Percentiles rank a stretch among this genome's conserved stretches.
These are phyloP conservation scores for Puffinus mauretanicus DNA, from an alignment of 2,113 vertebrate species.

Conservation along the genomic window DNA sequence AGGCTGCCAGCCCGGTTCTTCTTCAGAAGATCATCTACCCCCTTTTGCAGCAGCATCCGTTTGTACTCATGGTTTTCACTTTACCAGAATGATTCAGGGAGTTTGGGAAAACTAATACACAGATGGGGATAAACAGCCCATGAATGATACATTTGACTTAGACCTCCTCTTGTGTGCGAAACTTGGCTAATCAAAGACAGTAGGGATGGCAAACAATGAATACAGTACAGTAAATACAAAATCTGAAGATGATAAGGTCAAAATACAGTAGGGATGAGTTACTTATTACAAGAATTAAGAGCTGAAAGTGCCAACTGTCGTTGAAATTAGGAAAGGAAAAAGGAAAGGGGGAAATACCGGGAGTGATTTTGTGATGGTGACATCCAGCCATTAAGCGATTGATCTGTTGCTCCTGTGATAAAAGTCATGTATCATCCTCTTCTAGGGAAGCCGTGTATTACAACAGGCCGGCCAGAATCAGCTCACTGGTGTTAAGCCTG, in stretches of 20 bases:
- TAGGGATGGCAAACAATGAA: not conserved
- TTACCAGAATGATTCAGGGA: not conserved
- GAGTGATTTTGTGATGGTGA: not conserved
- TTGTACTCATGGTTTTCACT: not conserved
- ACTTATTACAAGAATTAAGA: not conserved
- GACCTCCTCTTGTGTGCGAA: not conserved
- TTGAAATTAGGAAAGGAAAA: not conserved
- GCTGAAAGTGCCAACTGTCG: not conserved
- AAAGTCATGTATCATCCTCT: not conserved
- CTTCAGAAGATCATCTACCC: not conserved
- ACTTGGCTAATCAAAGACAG: not conserved
- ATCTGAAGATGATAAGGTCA: not conserved
- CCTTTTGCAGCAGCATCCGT: not conserved
- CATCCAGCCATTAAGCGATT: not conserved
- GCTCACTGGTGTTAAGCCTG: not conserved
- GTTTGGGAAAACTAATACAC: not conserved
- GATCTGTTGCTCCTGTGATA: not conserved
- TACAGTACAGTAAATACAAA: not conserved
- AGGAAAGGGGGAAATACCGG: accelerated
- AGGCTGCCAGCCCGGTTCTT: not conserved
- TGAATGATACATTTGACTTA: not conserved
- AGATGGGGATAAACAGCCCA: not conserved
- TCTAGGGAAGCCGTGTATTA: not conserved
- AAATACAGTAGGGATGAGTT: not conserved
- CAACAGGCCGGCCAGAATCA: not conserved